A percentile compares a stretch with the other conserved stretches of the same genome.
These are phyloP conservation scores for Chymomyza amoena DNA, from an alignment of 2,888 invertebrate genomes.

Conservation along the genomic window DNA sequence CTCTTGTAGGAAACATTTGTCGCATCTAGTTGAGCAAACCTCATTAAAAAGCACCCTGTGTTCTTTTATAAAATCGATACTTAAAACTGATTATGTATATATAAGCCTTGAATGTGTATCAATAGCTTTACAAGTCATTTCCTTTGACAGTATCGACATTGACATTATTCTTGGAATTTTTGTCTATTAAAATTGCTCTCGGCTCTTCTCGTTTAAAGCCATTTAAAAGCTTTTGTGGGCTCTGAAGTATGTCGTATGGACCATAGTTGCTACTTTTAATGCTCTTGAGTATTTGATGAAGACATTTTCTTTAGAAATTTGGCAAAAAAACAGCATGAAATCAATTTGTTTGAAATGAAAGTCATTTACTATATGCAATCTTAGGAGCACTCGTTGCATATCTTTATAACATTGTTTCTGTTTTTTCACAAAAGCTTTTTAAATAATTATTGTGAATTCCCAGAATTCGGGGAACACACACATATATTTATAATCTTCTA, in stretches of 20 bases:
- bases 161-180: background rate
- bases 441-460: slow-evolving; percentile 38
- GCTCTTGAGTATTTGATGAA: too few species aligned
- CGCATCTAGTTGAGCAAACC: too few species aligned
- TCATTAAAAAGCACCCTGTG: background rate
- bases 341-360: too few species aligned
- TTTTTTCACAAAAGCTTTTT: slow-evolving; percentile 13
- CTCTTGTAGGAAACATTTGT: too few species aligned
- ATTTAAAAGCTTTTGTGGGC: too few species aligned
- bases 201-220: too few species aligned
- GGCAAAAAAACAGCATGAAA: too few species aligned
- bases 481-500: background rate
- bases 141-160: background rate
- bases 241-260: background rate
- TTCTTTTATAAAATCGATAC: background rate
- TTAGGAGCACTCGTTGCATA: background rate
- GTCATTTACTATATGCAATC: background rate
- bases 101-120: background rate
- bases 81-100: background rate
- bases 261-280: too few species aligned
- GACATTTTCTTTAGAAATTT: too few species aligned
- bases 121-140: background rate
- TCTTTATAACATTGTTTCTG: too few species aligned
- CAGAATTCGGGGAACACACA: slow-evolving; percentile 29
- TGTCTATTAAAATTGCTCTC: too few species aligned